A percentile compares a stretch with the other conserved stretches of the same genome.
Evolutionary conservation across 2,113 vertebrate genomes (phyloP).

Genomic region (Sinocyclocheilus grahami): DNA sequence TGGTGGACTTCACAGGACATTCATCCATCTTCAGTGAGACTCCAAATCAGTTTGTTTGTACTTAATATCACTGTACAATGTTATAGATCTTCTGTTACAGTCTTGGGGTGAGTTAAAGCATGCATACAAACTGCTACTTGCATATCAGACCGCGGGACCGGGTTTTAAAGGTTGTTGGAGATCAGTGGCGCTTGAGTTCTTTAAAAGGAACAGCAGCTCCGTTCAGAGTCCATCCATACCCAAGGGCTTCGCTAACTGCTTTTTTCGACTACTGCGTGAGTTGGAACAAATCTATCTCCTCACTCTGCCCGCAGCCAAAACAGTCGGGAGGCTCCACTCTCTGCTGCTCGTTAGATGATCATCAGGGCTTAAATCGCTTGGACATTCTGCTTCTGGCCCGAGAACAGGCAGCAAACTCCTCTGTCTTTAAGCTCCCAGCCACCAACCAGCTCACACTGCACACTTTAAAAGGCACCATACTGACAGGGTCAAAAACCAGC

Average conservation of each 20-base stretch:
- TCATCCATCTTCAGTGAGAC: not conserved
- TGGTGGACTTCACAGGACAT: not conserved
- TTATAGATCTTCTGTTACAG: too few relatives aligned
- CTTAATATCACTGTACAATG: not conserved
- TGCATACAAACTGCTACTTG: not conserved
- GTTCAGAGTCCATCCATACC: not conserved
- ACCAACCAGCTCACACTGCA: constrained; percentile 21
- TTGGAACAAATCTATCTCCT: constrained; percentile 44
- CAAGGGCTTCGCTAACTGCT: constrained; percentile 34
- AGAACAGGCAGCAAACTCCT: constrained; percentile 42
- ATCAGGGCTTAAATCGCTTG: constrained; percentile 43
- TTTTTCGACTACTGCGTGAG: constrained; percentile 31
- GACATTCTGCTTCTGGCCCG: constrained; percentile 43
- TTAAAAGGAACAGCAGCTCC: constrained; percentile 20
- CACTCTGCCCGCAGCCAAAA: constrained; percentile 40
- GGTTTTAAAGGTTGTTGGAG: constrained; percentile 20
- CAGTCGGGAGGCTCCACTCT: constrained; percentile 11
- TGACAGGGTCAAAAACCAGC: constrained; percentile 28
- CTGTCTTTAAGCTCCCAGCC: constrained; percentile 34
- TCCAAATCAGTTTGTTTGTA: not conserved
- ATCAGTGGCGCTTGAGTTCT: constrained; percentile 22
- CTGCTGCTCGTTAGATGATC: constrained; percentile 24
- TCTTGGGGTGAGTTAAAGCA: not conserved
- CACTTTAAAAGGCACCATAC: constrained; percentile 35
- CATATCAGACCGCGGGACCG: not conserved